Evolutionary conservation across 2,888 invertebrate species (phyloP), one percentile per base, ranked within the genome.

Genomic region (Eupithecia subumbrata): DNA sequence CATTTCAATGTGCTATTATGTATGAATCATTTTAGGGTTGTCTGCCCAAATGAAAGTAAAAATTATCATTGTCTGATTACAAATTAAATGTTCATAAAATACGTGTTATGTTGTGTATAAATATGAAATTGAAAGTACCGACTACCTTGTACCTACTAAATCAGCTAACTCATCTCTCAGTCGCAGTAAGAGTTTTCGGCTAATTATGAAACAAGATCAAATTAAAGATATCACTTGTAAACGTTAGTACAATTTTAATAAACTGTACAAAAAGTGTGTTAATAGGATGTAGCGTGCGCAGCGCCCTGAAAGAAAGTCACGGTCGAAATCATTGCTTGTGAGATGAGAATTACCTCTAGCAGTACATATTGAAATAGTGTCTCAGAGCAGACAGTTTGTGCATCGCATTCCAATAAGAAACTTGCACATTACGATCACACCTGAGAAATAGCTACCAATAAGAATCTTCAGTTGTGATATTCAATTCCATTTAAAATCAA

Each of bases 281-380:
- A 90, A 88, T 89, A 88, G 87, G 85, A 88, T 89, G 87, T 85
- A 84, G 83, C 83, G 86, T 82, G 86, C 82, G 86, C 89, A 87
- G 82, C 84, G 85, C 92, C 91, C 92, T 92, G 87, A 89, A 87
- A 89, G 87, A 89, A 87, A 89, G 92, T 94, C 88, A 92, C 93
- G 94, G 89, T 94, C 88, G 93, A 90, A 88, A 88, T 90, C 85
- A 85, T 83, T 84, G 84, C 84, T 83, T 81, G 85, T 82, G 81
- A 84, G 83, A 83, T 80, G 82, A 76, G 79, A 79, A 85, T 83
- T 83, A 73, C 68, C 72, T 75, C 69, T 73, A 71, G 63, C 75
- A 75, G 77, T 77, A 64, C 45, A 45, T 69, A 18, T 73, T 70
- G 72, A n/a, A 71, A 68, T 67, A 56, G 52, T 75, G 71, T 74